Evolutionary conservation across 2,888 invertebrate genomes (phyloP).

Genomic region (Cantharis rufa): DNA sequence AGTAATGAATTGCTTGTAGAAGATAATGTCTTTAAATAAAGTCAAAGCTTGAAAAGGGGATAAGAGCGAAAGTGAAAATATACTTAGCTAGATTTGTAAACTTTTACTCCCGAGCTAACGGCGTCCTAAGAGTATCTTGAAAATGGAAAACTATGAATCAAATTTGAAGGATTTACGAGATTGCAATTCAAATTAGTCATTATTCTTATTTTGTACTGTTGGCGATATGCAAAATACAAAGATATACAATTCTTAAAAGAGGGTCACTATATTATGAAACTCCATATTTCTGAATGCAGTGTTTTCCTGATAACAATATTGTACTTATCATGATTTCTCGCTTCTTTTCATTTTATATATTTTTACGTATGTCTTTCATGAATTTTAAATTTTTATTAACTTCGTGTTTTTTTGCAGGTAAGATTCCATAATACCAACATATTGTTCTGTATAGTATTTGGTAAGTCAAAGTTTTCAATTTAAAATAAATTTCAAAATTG

Average conservation of each 20-base stretch:
- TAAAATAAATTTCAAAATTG: neutral
- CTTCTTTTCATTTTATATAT: neutral
- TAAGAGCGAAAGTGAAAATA: slow-evolving; percentile 25
- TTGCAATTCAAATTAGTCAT: slow-evolving; percentile 54
- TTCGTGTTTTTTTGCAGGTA: slow-evolving; percentile 8
- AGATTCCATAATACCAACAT: neutral
- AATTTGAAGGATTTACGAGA: slow-evolving; percentile 53
- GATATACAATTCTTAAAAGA: slow-evolving; percentile 24
- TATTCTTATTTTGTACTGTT: slow-evolving; percentile 42
- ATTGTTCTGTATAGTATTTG: neutral
- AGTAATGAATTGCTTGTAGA: neutral
- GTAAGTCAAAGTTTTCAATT: neutral
- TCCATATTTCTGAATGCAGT: slow-evolving; percentile 10
- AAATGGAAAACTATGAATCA: slow-evolving; percentile 46
- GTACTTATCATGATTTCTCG: neutral
- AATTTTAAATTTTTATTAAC: slow-evolving; percentile 1
- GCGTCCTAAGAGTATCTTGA: slow-evolving; percentile 23
- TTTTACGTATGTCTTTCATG: neutral
- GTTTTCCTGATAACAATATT: neutral
- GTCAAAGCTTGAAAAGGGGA: slow-evolving; percentile 14
- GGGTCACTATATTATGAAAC: slow-evolving; percentile 26
- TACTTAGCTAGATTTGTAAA: slow-evolving; percentile 25
- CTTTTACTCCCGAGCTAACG: slow-evolving; percentile 18
- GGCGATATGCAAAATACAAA: slow-evolving; percentile 28
- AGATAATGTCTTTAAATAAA: slow-evolving; percentile 11